phyloP scores from a whole-genome alignment of 2,888 invertebrate species.

The Amphiduros pacificus region DNA sequence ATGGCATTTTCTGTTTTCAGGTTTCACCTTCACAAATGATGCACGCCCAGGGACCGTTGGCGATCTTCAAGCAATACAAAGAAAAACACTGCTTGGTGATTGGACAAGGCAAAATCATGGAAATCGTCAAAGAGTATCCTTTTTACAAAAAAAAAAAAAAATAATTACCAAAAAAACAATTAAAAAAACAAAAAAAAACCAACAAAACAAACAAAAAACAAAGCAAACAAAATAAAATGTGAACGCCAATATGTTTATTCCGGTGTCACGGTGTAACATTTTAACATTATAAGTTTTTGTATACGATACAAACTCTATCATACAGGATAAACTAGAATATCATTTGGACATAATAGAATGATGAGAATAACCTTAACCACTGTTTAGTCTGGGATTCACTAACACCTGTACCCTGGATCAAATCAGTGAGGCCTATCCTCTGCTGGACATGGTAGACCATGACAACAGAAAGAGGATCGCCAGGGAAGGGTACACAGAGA shows the following conservation, averaged over 20 bases:
- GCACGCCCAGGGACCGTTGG: constrained; percentile 56
- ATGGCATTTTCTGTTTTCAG: constrained; percentile 35
- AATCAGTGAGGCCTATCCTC: constrained; percentile 52
- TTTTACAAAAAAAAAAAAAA: constrained; percentile 19
- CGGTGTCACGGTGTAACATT: too few species aligned
- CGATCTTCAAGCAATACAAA: constrained; percentile 50
- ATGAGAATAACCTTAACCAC: too few species aligned
- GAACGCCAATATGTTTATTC: too few species aligned
- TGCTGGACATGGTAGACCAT: constrained; percentile 59
- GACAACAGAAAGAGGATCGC: constrained; percentile 47
- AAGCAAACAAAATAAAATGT: background rate
- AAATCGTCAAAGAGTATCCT: constrained; percentile 59
- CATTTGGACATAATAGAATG: too few species aligned
- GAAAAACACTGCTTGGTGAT: constrained; percentile 55
- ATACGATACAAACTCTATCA: too few species aligned
- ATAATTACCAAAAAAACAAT: background rate
- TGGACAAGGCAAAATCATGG: constrained; percentile 54
- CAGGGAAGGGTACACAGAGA: constrained; percentile 25
- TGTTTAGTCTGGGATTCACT: constrained; percentile 52
- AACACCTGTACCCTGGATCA: constrained; percentile 56
- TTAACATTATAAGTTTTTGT: too few species aligned
- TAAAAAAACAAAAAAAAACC: background rate
- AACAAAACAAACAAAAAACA: background rate
- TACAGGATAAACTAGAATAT: too few species aligned
- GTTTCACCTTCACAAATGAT: constrained; percentile 54